phyloP scores from a whole-genome alignment of 2,888 invertebrate genomes.

The Scrobipalpa atriplicella region DNA sequence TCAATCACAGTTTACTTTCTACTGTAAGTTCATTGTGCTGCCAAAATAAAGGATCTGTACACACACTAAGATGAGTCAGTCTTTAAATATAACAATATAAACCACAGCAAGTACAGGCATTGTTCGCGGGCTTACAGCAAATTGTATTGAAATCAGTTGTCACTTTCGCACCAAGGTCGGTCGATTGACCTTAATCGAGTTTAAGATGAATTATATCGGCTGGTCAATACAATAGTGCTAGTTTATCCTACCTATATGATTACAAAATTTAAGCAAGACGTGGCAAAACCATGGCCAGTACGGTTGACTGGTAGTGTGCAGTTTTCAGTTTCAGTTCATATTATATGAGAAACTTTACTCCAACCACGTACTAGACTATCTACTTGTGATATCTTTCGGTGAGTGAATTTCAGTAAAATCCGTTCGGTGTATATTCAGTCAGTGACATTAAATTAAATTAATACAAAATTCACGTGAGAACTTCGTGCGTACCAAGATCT shows the following conservation, averaged over 20 bases:
- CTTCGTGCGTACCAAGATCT: neutral
- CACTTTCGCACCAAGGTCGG: conserved; percentile 58
- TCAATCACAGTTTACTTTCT: too few species aligned
- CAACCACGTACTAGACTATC: too few species aligned
- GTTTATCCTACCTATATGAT: too few species aligned
- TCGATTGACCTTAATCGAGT: conserved; percentile 28
- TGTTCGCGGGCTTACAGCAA: conserved; percentile 38
- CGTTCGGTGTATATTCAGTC: too few species aligned
- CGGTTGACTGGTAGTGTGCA: too few species aligned
- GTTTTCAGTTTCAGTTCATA: too few species aligned
- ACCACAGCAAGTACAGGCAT: conserved; percentile 26
- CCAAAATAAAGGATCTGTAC: neutral
- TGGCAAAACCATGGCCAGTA: too few species aligned
- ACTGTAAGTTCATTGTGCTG: neutral
- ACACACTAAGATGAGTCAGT: neutral
- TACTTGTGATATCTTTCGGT: too few species aligned
- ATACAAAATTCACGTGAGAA: neutral
- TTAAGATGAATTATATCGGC: neutral
- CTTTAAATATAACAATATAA: neutral
- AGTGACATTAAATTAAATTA: neutral
- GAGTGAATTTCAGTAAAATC: too few species aligned
- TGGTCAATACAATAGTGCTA: neutral
- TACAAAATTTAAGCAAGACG: too few species aligned
- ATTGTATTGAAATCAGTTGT: conserved; percentile 57
- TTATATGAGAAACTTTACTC: too few species aligned